Evolutionary conservation across 2,797 vertebrate genomes (phyloP), one percentile per base, ranked within the genome.

Genomic region (Valencia hispanica): DNA sequence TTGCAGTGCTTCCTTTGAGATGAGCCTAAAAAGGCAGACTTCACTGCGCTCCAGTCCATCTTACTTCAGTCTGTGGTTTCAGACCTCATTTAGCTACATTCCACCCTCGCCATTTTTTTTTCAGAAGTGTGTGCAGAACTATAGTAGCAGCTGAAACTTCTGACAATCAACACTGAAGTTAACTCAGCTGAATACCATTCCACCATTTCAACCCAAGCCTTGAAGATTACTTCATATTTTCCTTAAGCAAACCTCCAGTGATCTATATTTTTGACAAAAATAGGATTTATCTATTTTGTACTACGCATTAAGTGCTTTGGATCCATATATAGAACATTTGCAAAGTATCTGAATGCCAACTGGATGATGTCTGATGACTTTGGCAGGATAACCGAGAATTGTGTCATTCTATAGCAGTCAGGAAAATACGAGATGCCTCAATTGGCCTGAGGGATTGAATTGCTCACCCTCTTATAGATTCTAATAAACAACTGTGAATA

Each of bases 311-410:
- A n/a, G 43, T 5, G 47, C 69, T 87, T 72, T 75, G 70, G 55
- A 77, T 80, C 72, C 30, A 81, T 71, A 77, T 70, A 79, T 89
- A 57, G 69, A 74, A 81, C 86, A 84, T 77, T 47, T 7, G n/a
- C n/a, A n/a, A n/a, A 74, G 68, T 86, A 91, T 91, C 88, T 87
- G 86, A 66, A 76, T n/a, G 85, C 79, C 91, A 91, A 87, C 74
- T 92, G 88, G 87, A 77, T 83, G 80, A 90, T 92, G 90, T 84
- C 88, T 85, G 84, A 47, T 6, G 85, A 82, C 77, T 81, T 87
- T 85, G 84, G 88, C 89, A 55, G 80, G 81, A 91, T 87, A 79
- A 90, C 84, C 12, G 30, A 80, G 74, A 88, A 86, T 82, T 79
- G 25, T 70, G 22, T 48, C 79, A 51, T 84, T 87, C 82, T 85